Evolutionary conservation across 2,888 invertebrate genomes (phyloP), one percentile per base, ranked within the genome.

Genomic region (Hartigia nigra): DNA sequence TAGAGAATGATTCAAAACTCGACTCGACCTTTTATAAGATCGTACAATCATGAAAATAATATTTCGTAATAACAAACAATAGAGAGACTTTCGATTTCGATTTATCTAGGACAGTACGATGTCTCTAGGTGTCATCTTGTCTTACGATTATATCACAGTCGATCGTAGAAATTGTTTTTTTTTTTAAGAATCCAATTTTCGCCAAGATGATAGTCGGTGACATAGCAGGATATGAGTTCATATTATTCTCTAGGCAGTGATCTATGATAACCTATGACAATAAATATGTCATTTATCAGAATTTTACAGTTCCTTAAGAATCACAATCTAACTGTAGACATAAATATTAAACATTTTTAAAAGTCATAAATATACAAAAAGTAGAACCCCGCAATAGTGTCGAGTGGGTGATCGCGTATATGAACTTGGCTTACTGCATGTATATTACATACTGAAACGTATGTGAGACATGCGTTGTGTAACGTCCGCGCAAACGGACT

Each of bases 41-140:
- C 55, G 55, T 23, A 55, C 32, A 72, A 72, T 12, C 12, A 9
- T 72, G 14, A 72, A 72, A 72, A 72, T 34, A 72, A 32, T 72
- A 34, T 72, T 72, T 72, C 72, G 31, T 31, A 72, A 72, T 31
- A 31, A 34, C 72, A 31, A 72, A 34, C 72, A 72, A 34, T 72
- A 31, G 72, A 12, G 72, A 72, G 72, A 72, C 72, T 72, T 72
- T 72, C 72, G 72, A 72, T 72, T 72, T 72, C 31, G 72, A 72
- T 31, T 34, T 72, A 34, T 72, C 72, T 72, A 34, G 72, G 31
- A 72, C 72, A 14, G 4, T 14, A 9, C 9, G 72, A 31, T 31
- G 72, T 72, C 31, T 72, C n/a, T 31, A 72, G 72, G 72, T 72
- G 72, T 72, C 72, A 32, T 72, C 72, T 9, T 72, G 31, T 31